Evolutionary conservation across 2,888 invertebrate genomes (phyloP).

Genomic region (Eilema depressum): DNA sequence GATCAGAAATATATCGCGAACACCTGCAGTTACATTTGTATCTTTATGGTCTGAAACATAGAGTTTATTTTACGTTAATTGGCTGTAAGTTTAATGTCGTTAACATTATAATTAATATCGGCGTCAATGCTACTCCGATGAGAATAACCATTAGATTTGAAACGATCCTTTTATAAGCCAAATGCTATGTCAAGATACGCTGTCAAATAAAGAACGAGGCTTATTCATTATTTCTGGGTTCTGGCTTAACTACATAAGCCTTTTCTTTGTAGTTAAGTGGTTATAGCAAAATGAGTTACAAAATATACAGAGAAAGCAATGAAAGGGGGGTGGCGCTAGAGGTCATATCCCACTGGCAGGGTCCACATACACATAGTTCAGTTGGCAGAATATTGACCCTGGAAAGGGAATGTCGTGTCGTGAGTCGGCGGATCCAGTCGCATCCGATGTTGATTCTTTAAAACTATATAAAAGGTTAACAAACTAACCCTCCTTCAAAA

Average conservation of each 20-base stretch:
- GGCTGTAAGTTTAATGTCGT: constrained; percentile 31
- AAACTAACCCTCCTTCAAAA: neutral
- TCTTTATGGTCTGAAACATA: neutral
- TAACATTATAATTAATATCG: constrained; percentile 49
- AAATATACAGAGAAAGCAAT: neutral
- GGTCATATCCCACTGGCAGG: neutral
- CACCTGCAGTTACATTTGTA: constrained; percentile 2
- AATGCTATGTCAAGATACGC: constrained; percentile 13
- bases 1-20: constrained; percentile 60
- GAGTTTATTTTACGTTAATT: neutral
- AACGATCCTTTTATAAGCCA: constrained; percentile 35
- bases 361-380: neutral
- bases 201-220: constrained; percentile 1
- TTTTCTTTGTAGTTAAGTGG: neutral
- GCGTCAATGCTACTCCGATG: constrained; percentile 23
- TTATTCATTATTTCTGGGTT: constrained; percentile 5
- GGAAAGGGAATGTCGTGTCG: neutral
- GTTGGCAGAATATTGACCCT: neutral
- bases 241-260: neutral
- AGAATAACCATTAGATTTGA: constrained; percentile 39
- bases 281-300: neutral
- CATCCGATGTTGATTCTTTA: neutral
- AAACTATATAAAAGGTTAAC: neutral
- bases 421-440: no score
- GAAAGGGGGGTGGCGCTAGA: neutral